A percentile compares a stretch with the other conserved stretches of the same genome.
Evolutionary conservation across 1,140 invertebrate species (phyloP).

Genomic region (Drosophila equinoxialis): DNA sequence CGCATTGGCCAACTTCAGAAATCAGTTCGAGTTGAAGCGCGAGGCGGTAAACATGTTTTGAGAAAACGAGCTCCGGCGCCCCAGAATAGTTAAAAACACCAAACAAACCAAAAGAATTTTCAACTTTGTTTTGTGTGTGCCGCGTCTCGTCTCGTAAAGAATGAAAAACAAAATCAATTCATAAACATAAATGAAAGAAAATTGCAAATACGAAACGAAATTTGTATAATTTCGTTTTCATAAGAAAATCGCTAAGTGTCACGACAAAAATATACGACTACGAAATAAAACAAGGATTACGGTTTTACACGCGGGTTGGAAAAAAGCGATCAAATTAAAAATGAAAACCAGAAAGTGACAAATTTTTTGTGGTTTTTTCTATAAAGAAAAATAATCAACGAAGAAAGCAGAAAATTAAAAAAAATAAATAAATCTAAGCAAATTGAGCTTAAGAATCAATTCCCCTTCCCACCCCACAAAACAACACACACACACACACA

Average conservation of each 20-base stretch:
- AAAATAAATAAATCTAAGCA: conserved; percentile 25
- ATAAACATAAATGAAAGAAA: conserved; percentile 23
- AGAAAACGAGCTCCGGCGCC: conserved; percentile 71
- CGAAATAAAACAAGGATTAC: conserved; percentile 67
- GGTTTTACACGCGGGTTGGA: conserved; percentile 48
- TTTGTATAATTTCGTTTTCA: background rate
- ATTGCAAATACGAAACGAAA: background rate
- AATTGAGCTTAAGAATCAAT: conserved; percentile 3
- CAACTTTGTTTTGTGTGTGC: conserved; percentile 4
- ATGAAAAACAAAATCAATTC: conserved; percentile 7
- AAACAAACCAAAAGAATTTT: conserved; percentile 9
- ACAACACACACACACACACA: conserved; percentile 9
- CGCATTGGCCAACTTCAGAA: conserved; percentile 68
- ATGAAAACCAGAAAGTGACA: conserved; percentile 80
- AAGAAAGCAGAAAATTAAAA: conserved; percentile 22
- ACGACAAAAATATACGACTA: conserved; percentile 4
- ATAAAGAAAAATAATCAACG: conserved; percentile 21
- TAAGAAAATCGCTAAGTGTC: conserved; percentile 46
- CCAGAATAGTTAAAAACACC: background rate
- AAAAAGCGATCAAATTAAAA: conserved; percentile 64
- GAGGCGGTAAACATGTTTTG: conserved; percentile 82
- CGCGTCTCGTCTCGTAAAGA: conserved; percentile 22
- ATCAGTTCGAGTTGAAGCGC: conserved; percentile 81
- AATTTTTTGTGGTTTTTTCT: conserved; percentile 22
- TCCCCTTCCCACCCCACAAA: background rate